phyloP scores from a whole-genome alignment of 1,140 invertebrate genomes.

The Drosophila navojoa region DNA sequence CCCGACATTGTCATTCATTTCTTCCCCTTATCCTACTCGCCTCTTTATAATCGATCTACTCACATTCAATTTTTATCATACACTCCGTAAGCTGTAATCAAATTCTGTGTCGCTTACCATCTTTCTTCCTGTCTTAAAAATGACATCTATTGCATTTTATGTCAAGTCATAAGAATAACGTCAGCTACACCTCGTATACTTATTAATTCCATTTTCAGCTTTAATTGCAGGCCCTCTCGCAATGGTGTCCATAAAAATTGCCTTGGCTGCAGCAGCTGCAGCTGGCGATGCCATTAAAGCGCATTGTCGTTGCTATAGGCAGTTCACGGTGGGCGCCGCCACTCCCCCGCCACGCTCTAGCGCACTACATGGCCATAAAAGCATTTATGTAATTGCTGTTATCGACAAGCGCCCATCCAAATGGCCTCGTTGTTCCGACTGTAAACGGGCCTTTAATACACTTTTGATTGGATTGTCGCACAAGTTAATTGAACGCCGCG shows the following conservation, averaged over 20 bases:
- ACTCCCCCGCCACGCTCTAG: slow-evolving; percentile 12
- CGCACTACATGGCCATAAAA: slow-evolving; percentile 54
- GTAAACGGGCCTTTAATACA: slow-evolving; percentile 76
- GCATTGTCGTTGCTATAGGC: slow-evolving; percentile 45
- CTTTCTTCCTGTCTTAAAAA: too few relatives aligned
- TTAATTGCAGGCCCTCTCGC: slow-evolving; percentile 59
- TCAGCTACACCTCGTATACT: slow-evolving; percentile 31
- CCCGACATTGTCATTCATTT: too few relatives aligned
- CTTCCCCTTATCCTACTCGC: too few relatives aligned
- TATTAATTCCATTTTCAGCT: slow-evolving; percentile 70
- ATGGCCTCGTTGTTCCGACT: slow-evolving; percentile 56
- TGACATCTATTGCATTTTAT: too few relatives aligned
- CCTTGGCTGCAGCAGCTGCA: slow-evolving; percentile 52
- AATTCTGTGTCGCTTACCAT: too few relatives aligned
- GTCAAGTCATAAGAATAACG: not conserved
- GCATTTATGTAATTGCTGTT: slow-evolving; percentile 81
- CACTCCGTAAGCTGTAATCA: too few relatives aligned
- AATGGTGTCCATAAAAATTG: slow-evolving; percentile 22
- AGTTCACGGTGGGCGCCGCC: slow-evolving; percentile 47
- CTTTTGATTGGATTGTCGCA: slow-evolving; percentile 82
- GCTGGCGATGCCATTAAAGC: slow-evolving; percentile 61
- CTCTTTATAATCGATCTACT: too few relatives aligned
- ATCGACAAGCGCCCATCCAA: slow-evolving; percentile 66
- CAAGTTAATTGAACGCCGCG: slow-evolving; percentile 75
- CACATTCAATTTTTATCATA: too few relatives aligned